A percentile compares a stretch with the other conserved stretches of the same genome.
These are phyloP conservation scores for Apocrypta bakeri DNA, from an alignment of 1,140 invertebrate species.

Conservation along the genomic window DNA sequence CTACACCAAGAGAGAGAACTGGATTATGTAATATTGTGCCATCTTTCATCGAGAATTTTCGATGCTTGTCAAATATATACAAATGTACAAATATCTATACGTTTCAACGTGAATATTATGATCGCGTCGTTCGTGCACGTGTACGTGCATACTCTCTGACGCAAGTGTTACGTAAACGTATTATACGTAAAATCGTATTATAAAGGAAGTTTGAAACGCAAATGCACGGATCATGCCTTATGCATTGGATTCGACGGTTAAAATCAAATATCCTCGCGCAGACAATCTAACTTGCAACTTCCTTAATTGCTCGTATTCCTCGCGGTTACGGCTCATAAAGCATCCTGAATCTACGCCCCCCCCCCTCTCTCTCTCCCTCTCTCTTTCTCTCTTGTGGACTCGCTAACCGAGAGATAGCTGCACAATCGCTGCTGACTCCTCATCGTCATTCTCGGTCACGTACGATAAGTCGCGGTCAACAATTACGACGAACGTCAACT, in stretches of 20 bases:
- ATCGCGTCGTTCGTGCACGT: no score
- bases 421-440: constrained; percentile 3
- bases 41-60: no score
- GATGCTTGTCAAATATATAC: no score
- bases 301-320: constrained; percentile 28
- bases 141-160: no score
- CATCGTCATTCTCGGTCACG: constrained; percentile 36
- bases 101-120: no score
- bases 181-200: no score
- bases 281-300: constrained; percentile 11
- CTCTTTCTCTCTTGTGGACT: no score
- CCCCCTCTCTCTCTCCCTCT: no score
- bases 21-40: no score
- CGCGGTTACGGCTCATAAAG: background rate
- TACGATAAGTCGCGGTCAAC: constrained; percentile 19
- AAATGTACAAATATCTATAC: no score
- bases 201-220: background rate
- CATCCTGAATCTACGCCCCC: background rate
- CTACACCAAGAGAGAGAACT: no score
- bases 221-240: background rate
- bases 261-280: background rate
- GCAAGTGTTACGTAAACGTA: no score
- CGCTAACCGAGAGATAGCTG: background rate
- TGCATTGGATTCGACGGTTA: background rate
- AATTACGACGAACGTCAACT: constrained; percentile 19